Percentiles rank a stretch among this genome's conserved stretches.
Evolutionary conservation across 2,797 vertebrate species (phyloP).

Genomic region (Channallabes apus): DNA sequence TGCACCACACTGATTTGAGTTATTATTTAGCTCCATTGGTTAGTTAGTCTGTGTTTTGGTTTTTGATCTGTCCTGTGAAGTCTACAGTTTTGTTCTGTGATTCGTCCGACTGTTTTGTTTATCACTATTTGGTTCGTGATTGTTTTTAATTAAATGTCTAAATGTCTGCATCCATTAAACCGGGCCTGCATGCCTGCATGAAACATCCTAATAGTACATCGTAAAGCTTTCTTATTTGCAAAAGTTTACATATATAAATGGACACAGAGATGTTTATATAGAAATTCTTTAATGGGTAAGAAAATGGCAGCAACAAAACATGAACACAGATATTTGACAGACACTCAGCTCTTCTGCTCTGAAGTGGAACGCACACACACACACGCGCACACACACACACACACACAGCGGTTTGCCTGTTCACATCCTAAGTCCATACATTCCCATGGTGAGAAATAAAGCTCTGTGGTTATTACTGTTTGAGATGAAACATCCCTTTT

Average conservation of each 20-base stretch:
- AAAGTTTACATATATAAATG: slow-evolving; percentile 51
- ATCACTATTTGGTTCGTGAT: no score
- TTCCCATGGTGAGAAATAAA: slow-evolving; percentile 53
- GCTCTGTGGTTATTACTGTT: slow-evolving; percentile 29
- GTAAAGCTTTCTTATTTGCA: not conserved
- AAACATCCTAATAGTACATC: slow-evolving; percentile 6
- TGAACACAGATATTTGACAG: slow-evolving; percentile 71
- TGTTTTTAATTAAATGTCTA: no score
- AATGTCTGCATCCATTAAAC: no score
- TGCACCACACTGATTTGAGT: no score
- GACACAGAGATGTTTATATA: slow-evolving; percentile 76
- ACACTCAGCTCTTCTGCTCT: slow-evolving; percentile 58
- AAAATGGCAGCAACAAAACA: slow-evolving; percentile 91
- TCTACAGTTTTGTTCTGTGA: no score
- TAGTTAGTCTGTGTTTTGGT: no score
- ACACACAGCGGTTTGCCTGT: not conserved
- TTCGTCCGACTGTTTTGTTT: no score
- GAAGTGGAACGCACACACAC: slow-evolving; percentile 11
- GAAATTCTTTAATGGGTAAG: slow-evolving; percentile 95
- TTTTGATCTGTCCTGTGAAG: no score
- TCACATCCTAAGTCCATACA: slow-evolving; percentile 26
- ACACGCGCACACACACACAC: slow-evolving; percentile 17
- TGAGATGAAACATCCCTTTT: slow-evolving; percentile 12
- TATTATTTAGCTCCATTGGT: no score
- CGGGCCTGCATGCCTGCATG: no score